Percentiles rank a stretch among this genome's conserved stretches.
Conservation (phyloP, 1,140 invertebrate genomes). For the Cryptotermes secundus region DNA sequence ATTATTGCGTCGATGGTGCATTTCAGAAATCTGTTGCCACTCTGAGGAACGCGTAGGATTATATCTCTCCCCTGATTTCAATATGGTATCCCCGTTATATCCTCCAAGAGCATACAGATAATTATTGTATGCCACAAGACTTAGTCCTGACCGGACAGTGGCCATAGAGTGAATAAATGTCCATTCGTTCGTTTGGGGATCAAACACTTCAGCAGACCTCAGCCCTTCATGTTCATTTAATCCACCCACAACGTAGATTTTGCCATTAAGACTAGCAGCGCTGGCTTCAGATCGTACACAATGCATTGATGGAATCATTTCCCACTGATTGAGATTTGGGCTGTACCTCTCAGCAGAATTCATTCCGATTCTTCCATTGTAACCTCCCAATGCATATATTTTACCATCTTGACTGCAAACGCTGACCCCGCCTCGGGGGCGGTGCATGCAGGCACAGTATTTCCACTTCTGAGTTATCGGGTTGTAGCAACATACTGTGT, state of each 20-base stretch:
- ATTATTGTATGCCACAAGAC: conserved; percentile 64
- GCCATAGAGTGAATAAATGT: conserved; percentile 74
- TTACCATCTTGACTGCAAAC: conserved; percentile 68
- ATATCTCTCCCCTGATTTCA: conserved; percentile 42
- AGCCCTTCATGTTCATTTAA: conserved; percentile 72
- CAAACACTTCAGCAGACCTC: conserved; percentile 63
- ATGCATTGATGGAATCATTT: conserved; percentile 78
- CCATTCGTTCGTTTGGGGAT: conserved; percentile 66
- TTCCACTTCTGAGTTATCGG: conserved; percentile 62
- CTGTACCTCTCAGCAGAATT: conserved; percentile 72
- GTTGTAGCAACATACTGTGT: conserved; percentile 66
- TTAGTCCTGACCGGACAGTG: conserved; percentile 73
- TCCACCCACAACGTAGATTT: conserved; percentile 72
- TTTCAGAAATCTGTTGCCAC: too few species aligned
- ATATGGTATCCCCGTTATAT: conserved; percentile 70
- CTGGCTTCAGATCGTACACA: conserved; percentile 78
- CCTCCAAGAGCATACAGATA: conserved; percentile 73
- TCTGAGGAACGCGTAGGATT: too few species aligned
- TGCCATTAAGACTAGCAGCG: conserved; percentile 55
- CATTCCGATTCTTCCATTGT: conserved; percentile 73
- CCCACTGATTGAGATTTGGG: conserved; percentile 75
- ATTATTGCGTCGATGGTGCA: too few species aligned
- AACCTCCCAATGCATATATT: conserved; percentile 86
- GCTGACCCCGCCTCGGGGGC: conserved; percentile 73
- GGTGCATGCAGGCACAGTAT: conserved; percentile 72